Evolutionary conservation across 2,113 vertebrate genomes (phyloP).

Genomic region (Scytalopus superciliaris): DNA sequence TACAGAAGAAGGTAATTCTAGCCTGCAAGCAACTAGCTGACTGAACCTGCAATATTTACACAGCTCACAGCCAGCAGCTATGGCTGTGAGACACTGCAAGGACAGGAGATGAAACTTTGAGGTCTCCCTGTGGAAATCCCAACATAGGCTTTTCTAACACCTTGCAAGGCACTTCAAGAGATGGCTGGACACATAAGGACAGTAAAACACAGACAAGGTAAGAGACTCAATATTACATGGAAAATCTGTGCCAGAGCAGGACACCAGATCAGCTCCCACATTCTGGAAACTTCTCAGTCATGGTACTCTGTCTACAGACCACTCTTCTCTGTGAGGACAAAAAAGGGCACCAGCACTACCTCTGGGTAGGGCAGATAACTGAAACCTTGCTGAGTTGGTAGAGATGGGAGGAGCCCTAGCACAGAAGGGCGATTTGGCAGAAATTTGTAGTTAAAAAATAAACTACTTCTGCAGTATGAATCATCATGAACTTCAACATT

Average conservation of each 20-base stretch:
- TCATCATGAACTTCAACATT: not conserved
- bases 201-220: not conserved
- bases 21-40: not conserved
- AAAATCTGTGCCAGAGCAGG: not conserved
- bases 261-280: not conserved
- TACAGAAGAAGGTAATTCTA: not conserved
- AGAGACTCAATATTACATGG: not conserved
- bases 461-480: not conserved
- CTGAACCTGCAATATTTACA: not conserved
- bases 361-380: accelerated
- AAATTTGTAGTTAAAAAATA: not conserved
- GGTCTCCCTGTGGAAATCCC: not conserved
- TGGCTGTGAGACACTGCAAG: not conserved
- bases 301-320: not conserved
- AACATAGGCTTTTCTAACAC: not conserved
- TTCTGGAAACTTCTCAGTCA: not conserved
- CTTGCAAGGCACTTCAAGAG: not conserved
- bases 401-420: not conserved
- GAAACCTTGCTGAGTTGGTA: not conserved
- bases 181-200: not conserved
- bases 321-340: not conserved
- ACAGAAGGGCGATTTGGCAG: not conserved
- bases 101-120: not conserved
- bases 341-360: not conserved
- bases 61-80: not conserved